A percentile compares a stretch with the other conserved stretches of the same genome.
Conservation (phyloP, 2,113 vertebrate species). For the Pygathrix nemaeus region DNA sequence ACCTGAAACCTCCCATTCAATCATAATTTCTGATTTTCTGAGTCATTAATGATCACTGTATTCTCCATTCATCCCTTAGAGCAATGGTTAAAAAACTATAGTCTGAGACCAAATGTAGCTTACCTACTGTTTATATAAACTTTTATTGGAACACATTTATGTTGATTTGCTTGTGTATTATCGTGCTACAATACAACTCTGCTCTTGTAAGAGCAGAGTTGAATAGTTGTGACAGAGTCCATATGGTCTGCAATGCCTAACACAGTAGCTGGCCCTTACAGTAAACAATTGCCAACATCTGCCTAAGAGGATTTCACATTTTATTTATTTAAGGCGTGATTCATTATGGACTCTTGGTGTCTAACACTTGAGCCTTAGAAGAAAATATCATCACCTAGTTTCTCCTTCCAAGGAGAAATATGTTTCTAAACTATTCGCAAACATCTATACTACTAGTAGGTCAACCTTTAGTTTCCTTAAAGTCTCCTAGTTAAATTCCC, state of each 20-base stretch:
- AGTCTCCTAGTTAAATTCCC: not conserved
- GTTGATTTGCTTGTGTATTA: not conserved
- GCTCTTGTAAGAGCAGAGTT: not conserved
- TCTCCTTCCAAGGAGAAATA: not conserved
- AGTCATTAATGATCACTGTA: not conserved
- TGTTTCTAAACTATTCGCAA: not conserved
- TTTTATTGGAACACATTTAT: not conserved
- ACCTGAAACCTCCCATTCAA: not conserved
- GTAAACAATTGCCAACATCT: not conserved
- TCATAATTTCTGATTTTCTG: not conserved
- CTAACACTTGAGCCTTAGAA: not conserved
- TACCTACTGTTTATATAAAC: not conserved
- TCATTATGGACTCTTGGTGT: not conserved
- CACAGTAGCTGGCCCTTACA: not conserved
- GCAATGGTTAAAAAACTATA: not conserved
- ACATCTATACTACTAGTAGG: not conserved
- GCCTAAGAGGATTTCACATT: not conserved
- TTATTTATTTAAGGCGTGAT: slow-evolving; percentile 15
- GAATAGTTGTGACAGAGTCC: not conserved
- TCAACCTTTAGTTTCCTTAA: not conserved
- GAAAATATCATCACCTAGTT: not conserved
- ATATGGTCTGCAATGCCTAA: not conserved
- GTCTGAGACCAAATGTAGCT: not conserved
- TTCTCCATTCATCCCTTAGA: not conserved
- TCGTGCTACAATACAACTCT: not conserved